These are phyloP conservation scores for Heliothis virescens DNA, from an alignment of 1,140 invertebrate species.

Conservation along the genomic window DNA sequence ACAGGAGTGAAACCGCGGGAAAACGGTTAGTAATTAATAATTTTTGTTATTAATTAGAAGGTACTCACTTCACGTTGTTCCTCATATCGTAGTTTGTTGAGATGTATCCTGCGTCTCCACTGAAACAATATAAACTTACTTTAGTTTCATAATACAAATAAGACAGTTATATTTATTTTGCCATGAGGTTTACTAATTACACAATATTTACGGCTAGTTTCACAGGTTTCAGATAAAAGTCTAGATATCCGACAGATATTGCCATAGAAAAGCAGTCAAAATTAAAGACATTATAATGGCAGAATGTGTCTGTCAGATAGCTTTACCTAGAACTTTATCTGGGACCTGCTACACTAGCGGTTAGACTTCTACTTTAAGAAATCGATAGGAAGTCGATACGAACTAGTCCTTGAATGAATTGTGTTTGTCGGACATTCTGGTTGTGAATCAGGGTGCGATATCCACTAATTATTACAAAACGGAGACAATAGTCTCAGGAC, in stretches of 20 bases:
- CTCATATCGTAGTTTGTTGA: slow-evolving; percentile 76
- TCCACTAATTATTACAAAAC: slow-evolving; percentile 57
- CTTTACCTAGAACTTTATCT: too few species aligned
- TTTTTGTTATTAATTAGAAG: slow-evolving; percentile 15
- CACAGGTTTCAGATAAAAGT: too few species aligned
- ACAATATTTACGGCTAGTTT: too few species aligned
- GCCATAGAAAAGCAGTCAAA: too few species aligned
- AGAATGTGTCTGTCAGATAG: too few species aligned
- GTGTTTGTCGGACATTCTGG: slow-evolving; percentile 56
- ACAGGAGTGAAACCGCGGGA: too few species aligned
- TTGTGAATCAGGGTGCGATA: slow-evolving; percentile 57
- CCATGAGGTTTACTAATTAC: too few species aligned
- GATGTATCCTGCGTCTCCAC: slow-evolving; percentile 74
- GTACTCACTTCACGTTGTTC: slow-evolving; percentile 76
- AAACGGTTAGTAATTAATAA: not conserved
- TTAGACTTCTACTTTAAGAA: too few species aligned
- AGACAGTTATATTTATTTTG: not conserved
- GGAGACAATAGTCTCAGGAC: slow-evolving; percentile 56
- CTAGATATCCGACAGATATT: too few species aligned
- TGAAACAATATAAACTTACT: slow-evolving; percentile 59
- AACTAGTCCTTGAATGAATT: slow-evolving; percentile 54
- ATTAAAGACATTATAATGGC: too few species aligned
- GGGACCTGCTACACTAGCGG: too few species aligned
- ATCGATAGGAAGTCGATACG: slow-evolving; percentile 45
- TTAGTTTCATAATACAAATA: slow-evolving; percentile 33